Base-by-base conservation (phyloP, 2,797 vertebrate species). In the Lithobates sylvaticus region DNA sequence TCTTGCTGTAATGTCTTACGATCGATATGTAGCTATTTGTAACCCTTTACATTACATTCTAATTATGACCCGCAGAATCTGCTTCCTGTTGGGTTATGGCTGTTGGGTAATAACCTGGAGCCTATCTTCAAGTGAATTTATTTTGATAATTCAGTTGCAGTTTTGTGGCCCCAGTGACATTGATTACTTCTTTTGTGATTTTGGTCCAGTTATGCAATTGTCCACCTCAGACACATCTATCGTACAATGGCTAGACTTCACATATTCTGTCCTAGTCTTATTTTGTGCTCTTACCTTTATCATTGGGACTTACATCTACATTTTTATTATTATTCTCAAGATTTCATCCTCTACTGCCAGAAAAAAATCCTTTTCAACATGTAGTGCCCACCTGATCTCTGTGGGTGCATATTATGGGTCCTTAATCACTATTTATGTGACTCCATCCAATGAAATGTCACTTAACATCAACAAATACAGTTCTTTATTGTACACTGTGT, bases 171-270 rank as follows among this genome's bases (percentile, higher is more conserved):
- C 86, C 58, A 90, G 89, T 84, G 42, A 84, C 0, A 77, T 90
- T 76, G 44, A 90, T 27, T 84, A 89, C 16, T 91, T 90, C 70
- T 91, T 91, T 80, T 91, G 91, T 89, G 90, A 91, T 79, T 88
- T 89, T 26, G 61, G 89, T 16, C 89, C 91, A 73, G 32, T 91
- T 54, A 64, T 90, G n/a, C 87, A 90, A 79, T 88, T 90, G 67
- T 78, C 89, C 4, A 89, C 85, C 9, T 89, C 89, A 0, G 86
- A 89, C 73, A 75, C 87, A 26, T 86, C 78, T 13, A 1, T 77
- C 9, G 5, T 76, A 80, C 69, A 84, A 82, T 84, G 87, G 36
- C n/a, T n/a, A 44, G 36, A 42, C 18, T 74, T 36, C 2, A 34
- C 73, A 21, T 5, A 73, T 5, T 29, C 47, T 4, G 36, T 65